phyloP scores from a whole-genome alignment of 2,888 invertebrate genomes.

The Cheilosia vulpina region DNA sequence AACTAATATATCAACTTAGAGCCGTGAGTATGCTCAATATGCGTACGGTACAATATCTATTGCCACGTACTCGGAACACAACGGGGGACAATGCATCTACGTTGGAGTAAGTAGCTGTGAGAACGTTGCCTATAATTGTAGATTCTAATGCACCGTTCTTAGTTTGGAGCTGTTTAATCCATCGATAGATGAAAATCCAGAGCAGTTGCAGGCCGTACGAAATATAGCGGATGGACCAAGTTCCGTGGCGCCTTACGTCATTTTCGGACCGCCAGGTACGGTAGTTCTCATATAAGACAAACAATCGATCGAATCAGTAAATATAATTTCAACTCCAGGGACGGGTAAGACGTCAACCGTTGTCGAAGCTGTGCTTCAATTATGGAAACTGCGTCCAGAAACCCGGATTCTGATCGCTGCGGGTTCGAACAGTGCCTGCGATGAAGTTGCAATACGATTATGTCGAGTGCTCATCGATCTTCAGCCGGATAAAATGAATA shows the following conservation, averaged over 20 bases:
- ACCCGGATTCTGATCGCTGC: constrained; percentile 87
- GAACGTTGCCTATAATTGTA: background rate
- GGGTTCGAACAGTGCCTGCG: constrained; percentile 89
- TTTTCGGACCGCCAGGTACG: constrained; percentile 94
- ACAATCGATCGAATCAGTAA: background rate
- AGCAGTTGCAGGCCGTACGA: constrained; percentile 87
- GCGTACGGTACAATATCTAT: constrained; percentile 77
- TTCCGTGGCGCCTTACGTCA: constrained; percentile 89
- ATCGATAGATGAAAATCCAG: constrained; percentile 84
- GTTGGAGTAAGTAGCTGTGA: constrained; percentile 17
- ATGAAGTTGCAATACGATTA: constrained; percentile 86
- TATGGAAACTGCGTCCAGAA: constrained; percentile 82
- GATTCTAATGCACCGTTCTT: background rate
- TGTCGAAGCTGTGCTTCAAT: constrained; percentile 88
- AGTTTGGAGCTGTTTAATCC: constrained; percentile 78
- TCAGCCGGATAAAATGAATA: constrained; percentile 42
- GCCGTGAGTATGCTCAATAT: constrained; percentile 76
- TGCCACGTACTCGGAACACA: constrained; percentile 68
- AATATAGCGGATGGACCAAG: constrained; percentile 87
- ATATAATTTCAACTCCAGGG: constrained; percentile 79
- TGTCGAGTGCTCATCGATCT: constrained; percentile 81
- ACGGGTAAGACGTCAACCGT: constrained; percentile 90
- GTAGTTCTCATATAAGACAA: background rate
- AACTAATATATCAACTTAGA: constrained; percentile 80
- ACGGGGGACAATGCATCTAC: background rate